Evolutionary conservation across 2,888 invertebrate genomes (phyloP).

Genomic region (Archips crataeganus): DNA sequence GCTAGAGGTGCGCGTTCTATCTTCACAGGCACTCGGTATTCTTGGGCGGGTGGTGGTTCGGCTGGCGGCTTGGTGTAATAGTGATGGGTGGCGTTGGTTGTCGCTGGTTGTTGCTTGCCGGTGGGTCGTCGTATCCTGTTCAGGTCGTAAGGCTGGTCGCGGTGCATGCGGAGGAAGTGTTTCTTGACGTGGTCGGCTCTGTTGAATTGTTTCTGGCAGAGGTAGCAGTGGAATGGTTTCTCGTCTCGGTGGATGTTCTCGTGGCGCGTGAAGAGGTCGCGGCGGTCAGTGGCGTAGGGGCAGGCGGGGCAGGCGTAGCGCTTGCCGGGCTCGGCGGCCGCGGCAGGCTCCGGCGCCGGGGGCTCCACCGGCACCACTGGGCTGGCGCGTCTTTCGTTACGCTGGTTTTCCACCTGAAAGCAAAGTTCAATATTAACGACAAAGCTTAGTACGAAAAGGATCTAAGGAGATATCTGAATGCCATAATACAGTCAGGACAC

Average conservation of each 20-base stretch:
- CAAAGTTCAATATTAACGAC: neutral
- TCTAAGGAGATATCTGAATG: too few relatives aligned
- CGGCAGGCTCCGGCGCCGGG: conserved; percentile 40
- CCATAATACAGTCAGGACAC: too few relatives aligned
- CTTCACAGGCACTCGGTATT: conserved; percentile 62
- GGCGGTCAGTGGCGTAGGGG: conserved; percentile 95
- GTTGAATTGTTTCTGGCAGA: conserved; percentile 97
- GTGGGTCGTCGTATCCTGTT: conserved; percentile 91
- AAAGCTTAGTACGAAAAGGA: too few relatives aligned
- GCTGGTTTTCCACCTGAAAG: conserved; percentile 47
- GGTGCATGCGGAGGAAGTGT: conserved; percentile 96
- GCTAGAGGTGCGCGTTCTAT: conserved; percentile 72
- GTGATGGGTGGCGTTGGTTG: conserved; percentile 53
- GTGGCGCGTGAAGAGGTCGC: conserved; percentile 96
- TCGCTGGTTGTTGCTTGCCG: conserved; percentile 83
- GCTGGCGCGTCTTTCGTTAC: conserved; percentile 61
- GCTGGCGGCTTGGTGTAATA: conserved; percentile 72
- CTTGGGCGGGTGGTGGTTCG: conserved; percentile 76
- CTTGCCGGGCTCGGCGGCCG: conserved; percentile 75
- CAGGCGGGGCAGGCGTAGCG: conserved; percentile 95
- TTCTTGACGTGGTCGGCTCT: conserved; percentile 98
- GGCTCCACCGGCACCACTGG: conserved; percentile 46
- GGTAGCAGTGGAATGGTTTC: conserved; percentile 97
- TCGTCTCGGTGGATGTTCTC: conserved; percentile 97
- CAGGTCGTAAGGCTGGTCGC: conserved; percentile 94